Evolutionary conservation across 1,140 invertebrate species (phyloP).

Genomic region (Camponotus vicinus): DNA sequence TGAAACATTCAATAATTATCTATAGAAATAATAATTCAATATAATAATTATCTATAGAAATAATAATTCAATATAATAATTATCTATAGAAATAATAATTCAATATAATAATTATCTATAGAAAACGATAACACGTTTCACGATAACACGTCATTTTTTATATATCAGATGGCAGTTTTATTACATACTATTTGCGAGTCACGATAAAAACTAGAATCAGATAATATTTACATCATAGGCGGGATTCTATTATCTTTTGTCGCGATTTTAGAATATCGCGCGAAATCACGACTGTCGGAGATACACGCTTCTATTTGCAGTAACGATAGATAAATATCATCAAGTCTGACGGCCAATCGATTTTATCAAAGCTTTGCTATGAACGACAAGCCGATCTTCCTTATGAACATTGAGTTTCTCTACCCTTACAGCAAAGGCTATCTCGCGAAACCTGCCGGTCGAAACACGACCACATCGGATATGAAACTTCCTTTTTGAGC

Average conservation of each 20-base stretch:
- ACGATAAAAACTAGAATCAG: constrained; percentile 4
- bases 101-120: too few species aligned
- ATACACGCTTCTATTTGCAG: constrained; percentile 30
- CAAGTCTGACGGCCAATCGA: constrained; percentile 19
- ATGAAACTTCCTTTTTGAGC: constrained; percentile 72
- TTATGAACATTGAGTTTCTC: constrained; percentile 47
- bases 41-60: too few species aligned
- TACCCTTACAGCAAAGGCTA: constrained; percentile 2
- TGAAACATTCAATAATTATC: background rate
- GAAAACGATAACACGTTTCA: background rate
- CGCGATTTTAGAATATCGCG: constrained; percentile 7
- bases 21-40: background rate
- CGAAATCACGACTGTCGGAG: background rate
- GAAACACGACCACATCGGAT: constrained; percentile 65
- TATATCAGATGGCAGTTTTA: background rate
- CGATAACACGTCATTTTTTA: background rate
- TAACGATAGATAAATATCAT: constrained; percentile 50
- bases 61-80: too few species aligned
- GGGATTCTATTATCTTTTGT: constrained; percentile 5
- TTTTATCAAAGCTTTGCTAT: constrained; percentile 12
- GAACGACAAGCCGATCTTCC: constrained; percentile 36
- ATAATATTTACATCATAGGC: background rate
- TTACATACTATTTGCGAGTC: background rate
- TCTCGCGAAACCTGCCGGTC: constrained; percentile 16
- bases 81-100: too few species aligned